A percentile compares a stretch with the other conserved stretches of the same genome.
Conservation (phyloP, 2,888 invertebrate genomes). For the Leptinotarsa peninsularis region DNA sequence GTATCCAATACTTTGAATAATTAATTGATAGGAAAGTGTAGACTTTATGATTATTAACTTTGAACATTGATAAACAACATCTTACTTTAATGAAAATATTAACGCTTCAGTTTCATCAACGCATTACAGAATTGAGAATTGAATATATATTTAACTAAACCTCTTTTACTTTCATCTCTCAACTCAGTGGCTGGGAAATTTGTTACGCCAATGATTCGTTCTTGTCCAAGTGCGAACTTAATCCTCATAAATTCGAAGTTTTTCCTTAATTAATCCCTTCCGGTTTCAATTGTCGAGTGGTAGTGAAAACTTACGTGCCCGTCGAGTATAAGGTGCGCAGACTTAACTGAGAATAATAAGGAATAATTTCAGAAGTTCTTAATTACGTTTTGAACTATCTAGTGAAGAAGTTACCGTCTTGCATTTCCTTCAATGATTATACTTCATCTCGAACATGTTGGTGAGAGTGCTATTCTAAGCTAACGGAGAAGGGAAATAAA, state of each 20-base stretch:
- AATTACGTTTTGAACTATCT: constrained; percentile 36
- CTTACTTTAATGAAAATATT: too few species aligned
- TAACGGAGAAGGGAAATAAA: not conserved
- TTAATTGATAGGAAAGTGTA: too few species aligned
- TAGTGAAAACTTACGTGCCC: constrained; percentile 30
- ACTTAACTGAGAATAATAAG: constrained; percentile 37
- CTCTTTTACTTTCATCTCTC: too few species aligned
- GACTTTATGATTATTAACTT: too few species aligned
- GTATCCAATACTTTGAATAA: too few species aligned
- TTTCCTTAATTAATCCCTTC: constrained; percentile 33
- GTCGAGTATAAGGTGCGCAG: constrained; percentile 31
- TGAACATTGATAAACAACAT: too few species aligned
- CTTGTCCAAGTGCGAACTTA: constrained; percentile 16
- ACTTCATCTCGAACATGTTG: not conserved
- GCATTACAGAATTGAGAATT: too few species aligned
- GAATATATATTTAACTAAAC: too few species aligned
- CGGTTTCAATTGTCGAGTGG: constrained; percentile 26
- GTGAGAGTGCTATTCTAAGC: not conserved
- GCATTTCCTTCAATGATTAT: constrained; percentile 35
- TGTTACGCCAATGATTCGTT: constrained; percentile 8
- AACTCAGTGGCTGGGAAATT: not conserved
- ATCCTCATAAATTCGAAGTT: constrained; percentile 32
- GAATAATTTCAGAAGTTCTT: constrained; percentile 40
- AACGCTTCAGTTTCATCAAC: too few species aligned
- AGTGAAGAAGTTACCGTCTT: constrained; percentile 34